phyloP scores from a whole-genome alignment of 2,797 vertebrate genomes.

The Sebastes melanostomus region DNA sequence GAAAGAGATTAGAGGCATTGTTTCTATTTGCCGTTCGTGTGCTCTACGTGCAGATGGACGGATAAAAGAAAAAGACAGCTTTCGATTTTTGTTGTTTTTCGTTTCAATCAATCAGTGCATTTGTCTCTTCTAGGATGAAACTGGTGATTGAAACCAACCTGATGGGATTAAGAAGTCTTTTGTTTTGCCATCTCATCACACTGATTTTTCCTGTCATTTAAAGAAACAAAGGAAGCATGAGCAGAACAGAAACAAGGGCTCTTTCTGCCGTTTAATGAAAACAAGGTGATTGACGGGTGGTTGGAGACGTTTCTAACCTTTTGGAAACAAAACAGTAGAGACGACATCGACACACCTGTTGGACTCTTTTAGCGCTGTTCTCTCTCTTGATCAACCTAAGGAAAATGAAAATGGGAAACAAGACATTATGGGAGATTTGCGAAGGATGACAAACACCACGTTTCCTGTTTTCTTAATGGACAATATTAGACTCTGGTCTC shows the following conservation, averaged over 20 bases:
- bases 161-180: not conserved
- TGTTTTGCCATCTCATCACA: not conserved
- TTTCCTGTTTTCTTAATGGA: conserved; percentile 68
- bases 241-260: not conserved
- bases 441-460: conserved; percentile 40
- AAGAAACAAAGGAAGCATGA: not conserved
- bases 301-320: conserved; percentile 1
- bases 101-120: not conserved
- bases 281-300: conserved; percentile 21
- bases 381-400: not conserved
- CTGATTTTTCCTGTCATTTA: not conserved
- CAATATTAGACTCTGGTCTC: conserved; percentile 60
- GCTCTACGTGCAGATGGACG: not conserved
- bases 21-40: conserved; percentile 25
- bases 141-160: not conserved
- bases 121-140: conserved; percentile 13
- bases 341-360: conserved; percentile 36
- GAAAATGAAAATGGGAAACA: conserved; percentile 10
- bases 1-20: not conserved
- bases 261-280: conserved; percentile 25
- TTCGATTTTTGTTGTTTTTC: not conserved
- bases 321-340: conserved; percentile 7
- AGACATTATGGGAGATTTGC: conserved; percentile 7
- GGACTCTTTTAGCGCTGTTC: conserved; percentile 18
- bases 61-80: conserved; percentile 5